Evolutionary conservation across 2,113 vertebrate genomes (phyloP), one percentile per base, ranked within the genome.

Genomic region (Gambusia affinis): DNA sequence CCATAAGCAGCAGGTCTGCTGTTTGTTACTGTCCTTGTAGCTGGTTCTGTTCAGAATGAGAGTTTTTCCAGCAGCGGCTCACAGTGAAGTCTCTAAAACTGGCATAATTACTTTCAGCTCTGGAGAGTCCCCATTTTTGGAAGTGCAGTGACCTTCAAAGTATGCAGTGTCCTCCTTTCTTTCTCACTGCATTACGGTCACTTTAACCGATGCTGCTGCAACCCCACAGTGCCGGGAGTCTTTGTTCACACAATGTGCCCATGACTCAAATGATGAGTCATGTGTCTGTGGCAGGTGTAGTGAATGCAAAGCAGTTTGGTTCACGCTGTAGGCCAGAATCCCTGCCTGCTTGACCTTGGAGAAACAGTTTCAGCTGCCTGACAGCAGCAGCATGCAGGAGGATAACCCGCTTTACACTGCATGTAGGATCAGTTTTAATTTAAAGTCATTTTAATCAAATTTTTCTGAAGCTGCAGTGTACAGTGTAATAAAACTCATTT

Each of bases 121-220:
- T 89, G 86, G 85, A 90, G 92, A 91, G 91, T 73, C 89, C 90
- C 85, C 88, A 83, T 91, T 92, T 92, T 90, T 84, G 89, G 88
- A 90, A 88, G 88, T 83, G 90, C 86, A 81, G 65, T 87, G 89
- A 91, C 92, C 91, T 92, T 92, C 83, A 91, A 89, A 83, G 81
- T 89, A 71, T 82, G 80, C 72, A 66, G 78, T 84, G 86, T 80
- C 90, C 91, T 91, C 87, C 77, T 89, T 89, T 86, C 57, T 35
- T 72, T 87, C 72, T 75, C 60, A 7, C 67, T 54, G 70, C 75
- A 10, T 82, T 72, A 70, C 31, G 44, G 83, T 76, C 69, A 66
- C 64, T 75, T 76, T 42, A 62, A 54, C 73, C 67, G 70, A 85
- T 75, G 85, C 72, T 63, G 42, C 77, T 72, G 72, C 47, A 67